Percentiles rank a stretch among this genome's conserved stretches.
phyloP scores from a whole-genome alignment of 1,140 invertebrate species.

The Thaumatotibia leucotreta region DNA sequence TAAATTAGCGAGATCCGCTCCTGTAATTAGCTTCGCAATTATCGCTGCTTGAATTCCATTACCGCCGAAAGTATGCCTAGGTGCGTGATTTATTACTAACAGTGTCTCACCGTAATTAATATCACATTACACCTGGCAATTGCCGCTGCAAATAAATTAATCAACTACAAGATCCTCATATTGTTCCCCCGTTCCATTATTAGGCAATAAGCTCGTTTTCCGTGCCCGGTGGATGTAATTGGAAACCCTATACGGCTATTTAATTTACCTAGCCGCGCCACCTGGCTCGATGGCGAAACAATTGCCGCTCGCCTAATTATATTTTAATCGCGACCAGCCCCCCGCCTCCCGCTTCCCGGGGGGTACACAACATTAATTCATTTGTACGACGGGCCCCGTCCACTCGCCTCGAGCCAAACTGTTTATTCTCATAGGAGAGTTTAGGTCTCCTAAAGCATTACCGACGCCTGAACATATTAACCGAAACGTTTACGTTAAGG shows the following conservation, averaged over 20 bases:
- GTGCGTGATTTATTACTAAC: slow-evolving; percentile 62
- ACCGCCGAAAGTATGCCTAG: slow-evolving; percentile 53
- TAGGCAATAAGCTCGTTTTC: slow-evolving; percentile 58
- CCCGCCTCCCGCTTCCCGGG: slow-evolving; percentile 23
- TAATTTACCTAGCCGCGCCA: slow-evolving; percentile 67
- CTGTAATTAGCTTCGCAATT: slow-evolving; percentile 73
- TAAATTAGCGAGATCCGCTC: slow-evolving; percentile 65
- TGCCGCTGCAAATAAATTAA: slow-evolving; percentile 43
- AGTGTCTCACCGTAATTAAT: slow-evolving; percentile 62
- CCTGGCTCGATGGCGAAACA: slow-evolving; percentile 70
- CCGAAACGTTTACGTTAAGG: slow-evolving; percentile 67
- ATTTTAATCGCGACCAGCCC: slow-evolving; percentile 70
- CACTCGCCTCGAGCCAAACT: slow-evolving; percentile 46
- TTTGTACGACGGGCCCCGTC: slow-evolving; percentile 56
- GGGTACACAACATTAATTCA: slow-evolving; percentile 59
- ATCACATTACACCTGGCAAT: slow-evolving; percentile 31
- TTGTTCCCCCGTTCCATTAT: slow-evolving; percentile 54
- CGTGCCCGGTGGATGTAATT: slow-evolving; percentile 50
- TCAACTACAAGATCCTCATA: slow-evolving; percentile 50
- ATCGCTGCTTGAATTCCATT: slow-evolving; percentile 72
- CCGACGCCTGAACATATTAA: slow-evolving; percentile 69
- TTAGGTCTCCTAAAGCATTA: slow-evolving; percentile 72
- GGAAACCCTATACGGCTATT: slow-evolving; percentile 66
- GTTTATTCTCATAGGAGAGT: slow-evolving; percentile 74
- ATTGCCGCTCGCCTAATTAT: slow-evolving; percentile 73